Evolutionary conservation across 2,113 vertebrate genomes (phyloP), one percentile per base, ranked within the genome.

Genomic region (Enhydra lutris): DNA sequence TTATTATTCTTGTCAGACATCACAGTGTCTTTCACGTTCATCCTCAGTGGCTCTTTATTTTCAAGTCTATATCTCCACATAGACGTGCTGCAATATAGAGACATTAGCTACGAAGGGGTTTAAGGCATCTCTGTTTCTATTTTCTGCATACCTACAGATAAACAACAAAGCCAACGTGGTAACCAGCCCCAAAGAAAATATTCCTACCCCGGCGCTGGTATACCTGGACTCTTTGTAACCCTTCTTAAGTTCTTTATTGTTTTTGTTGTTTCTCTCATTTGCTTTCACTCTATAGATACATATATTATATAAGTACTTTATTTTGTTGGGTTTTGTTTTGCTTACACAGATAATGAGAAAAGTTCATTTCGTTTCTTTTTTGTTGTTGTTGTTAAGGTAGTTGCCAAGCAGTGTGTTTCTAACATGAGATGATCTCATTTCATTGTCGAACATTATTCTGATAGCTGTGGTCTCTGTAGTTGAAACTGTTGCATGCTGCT

Each of bases 151-250:
- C 97, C 99, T 99, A 98, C 99, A 99, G 99, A 99, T 99, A 99
- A 99, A 99, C 99, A 99, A 99, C 99, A 99, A 99, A 99, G 99
- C 99, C 98, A 99, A 99, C 99, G 99, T 99, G 99, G 99, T 99
- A 99, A 99, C 99, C 99, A 99, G 99, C 99, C 99, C 99, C 98
- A 99, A 99, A 99, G 99, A 99, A 99, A 99, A 99, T 98, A 99
- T 99, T 97, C 99, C 99, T 98, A 99, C 99, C 99, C 99, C 99
- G 71, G 99, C 99, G 99, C 99, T 99, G 99, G 99, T 99, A 99
- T 99, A 99, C 98, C 99, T 99, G 97, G 98, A 98, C 98, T 98
- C 98, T 98, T 98, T 98, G 98, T 99, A 97, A 98, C 97, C 98
- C 98, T 94, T 98, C 98, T 98, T 97, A 96, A 97, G 92, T 98